Percentiles rank a stretch among this genome's conserved stretches.
Conservation (phyloP, 2,797 vertebrate species). For the Sarcophilus harrisii region DNA sequence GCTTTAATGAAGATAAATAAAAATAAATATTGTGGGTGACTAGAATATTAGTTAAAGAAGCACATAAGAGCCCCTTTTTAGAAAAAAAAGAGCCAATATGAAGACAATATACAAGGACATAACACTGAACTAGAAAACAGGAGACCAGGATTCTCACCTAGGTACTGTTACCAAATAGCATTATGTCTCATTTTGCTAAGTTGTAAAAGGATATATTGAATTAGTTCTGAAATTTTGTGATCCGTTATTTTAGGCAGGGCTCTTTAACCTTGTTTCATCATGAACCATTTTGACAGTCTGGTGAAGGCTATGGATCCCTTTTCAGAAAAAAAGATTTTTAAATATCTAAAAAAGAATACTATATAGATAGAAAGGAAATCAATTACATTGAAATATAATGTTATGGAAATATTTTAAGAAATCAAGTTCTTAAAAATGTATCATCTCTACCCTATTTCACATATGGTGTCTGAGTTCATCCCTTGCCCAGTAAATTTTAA, state of each 20-base stretch:
- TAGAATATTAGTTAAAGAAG: neutral
- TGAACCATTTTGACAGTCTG: neutral
- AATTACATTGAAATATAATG: neutral
- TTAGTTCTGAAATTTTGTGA: neutral
- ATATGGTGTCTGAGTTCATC: neutral
- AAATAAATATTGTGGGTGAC: neutral
- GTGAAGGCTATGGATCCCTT: neutral
- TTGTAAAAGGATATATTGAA: neutral
- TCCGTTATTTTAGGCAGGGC: neutral
- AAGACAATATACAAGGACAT: neutral
- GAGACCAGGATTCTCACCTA: neutral
- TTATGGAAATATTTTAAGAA: neutral
- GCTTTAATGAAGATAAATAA: neutral
- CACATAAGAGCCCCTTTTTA: neutral
- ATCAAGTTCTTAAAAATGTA: neutral
- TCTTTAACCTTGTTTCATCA: neutral
- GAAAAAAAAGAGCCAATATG: neutral
- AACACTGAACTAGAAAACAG: neutral
- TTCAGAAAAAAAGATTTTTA: neutral
- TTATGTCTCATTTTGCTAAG: neutral
- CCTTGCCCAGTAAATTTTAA: neutral
- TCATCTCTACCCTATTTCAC: neutral
- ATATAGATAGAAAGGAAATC: neutral
- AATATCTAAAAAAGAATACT: neutral
- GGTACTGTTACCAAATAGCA: neutral